phyloP scores from a whole-genome alignment of 2,113 vertebrate genomes.

The Sorex fumeus region DNA sequence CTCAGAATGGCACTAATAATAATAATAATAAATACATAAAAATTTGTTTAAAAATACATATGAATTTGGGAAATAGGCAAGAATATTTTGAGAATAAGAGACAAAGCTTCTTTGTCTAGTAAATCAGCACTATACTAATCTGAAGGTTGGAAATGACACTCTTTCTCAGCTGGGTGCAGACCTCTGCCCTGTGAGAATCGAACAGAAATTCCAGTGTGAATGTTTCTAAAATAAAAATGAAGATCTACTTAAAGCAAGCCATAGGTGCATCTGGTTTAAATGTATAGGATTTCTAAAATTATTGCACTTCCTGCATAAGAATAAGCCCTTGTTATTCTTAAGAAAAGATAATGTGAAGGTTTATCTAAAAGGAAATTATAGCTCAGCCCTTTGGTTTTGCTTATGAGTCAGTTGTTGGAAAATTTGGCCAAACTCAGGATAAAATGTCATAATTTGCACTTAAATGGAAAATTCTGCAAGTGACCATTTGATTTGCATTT shows the following conservation, averaged over 20 bases:
- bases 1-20: too few relatives aligned
- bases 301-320: background rate
- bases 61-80: background rate
- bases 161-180: constrained; percentile 66
- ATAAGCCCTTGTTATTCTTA: constrained; percentile 29
- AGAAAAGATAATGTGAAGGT: constrained; percentile 52
- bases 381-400: constrained; percentile 60
- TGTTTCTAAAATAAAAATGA: constrained; percentile 80
- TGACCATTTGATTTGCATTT: constrained; percentile 37
- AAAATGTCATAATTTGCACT: constrained; percentile 45
- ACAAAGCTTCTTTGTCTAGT: constrained; percentile 38
- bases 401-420: constrained; percentile 21
- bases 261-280: constrained; percentile 69
- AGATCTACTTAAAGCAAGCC: constrained; percentile 64
- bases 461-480: constrained; percentile 25
- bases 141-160: constrained; percentile 72
- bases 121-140: background rate
- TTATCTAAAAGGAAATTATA: constrained; percentile 63
- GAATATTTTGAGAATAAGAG: constrained; percentile 25
- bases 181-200: constrained; percentile 12
- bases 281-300: constrained; percentile 60
- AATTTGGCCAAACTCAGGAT: constrained; percentile 56
- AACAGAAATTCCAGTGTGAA: constrained; percentile 68
- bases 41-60: constrained; percentile 29
- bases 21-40: too few relatives aligned